Evolutionary conservation across 2,797 vertebrate species (phyloP).

Genomic region (Hylomyscus alleni): DNA sequence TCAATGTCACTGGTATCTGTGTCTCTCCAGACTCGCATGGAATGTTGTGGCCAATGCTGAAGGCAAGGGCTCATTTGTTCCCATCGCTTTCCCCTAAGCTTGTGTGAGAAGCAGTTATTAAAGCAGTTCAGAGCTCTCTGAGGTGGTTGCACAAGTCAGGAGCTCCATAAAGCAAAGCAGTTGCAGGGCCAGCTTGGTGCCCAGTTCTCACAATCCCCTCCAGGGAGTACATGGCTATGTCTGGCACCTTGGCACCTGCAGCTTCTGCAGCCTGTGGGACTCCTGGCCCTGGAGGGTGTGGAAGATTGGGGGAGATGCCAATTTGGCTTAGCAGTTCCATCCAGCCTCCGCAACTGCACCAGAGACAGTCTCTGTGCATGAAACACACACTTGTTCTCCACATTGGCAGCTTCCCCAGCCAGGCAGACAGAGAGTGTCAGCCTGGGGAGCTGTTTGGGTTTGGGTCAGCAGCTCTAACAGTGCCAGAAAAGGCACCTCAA

Average conservation of each 20-base stretch:
- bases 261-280: not conserved
- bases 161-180: fast-evolving
- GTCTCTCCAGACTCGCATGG: fast-evolving
- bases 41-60: fast-evolving
- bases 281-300: not conserved
- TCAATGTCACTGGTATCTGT: not conserved
- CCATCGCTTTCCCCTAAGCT: fast-evolving
- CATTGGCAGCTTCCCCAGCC: not conserved
- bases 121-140: not conserved
- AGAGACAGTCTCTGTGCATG: not conserved
- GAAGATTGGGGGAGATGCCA: conserved; percentile 30
- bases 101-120: fast-evolving
- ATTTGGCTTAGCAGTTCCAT: conserved; percentile 21
- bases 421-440: not conserved
- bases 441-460: not conserved
- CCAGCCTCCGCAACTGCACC: not conserved
- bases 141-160: fast-evolving
- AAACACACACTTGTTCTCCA: fast-evolving
- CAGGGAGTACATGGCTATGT: fast-evolving
- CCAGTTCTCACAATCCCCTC: not conserved
- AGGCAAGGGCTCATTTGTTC: not conserved
- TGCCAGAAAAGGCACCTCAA: fast-evolving
- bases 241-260: not conserved
- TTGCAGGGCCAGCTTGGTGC: not conserved
- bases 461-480: not conserved